phyloP scores from a whole-genome alignment of 2,797 vertebrate species.

The Brotula barbata region DNA sequence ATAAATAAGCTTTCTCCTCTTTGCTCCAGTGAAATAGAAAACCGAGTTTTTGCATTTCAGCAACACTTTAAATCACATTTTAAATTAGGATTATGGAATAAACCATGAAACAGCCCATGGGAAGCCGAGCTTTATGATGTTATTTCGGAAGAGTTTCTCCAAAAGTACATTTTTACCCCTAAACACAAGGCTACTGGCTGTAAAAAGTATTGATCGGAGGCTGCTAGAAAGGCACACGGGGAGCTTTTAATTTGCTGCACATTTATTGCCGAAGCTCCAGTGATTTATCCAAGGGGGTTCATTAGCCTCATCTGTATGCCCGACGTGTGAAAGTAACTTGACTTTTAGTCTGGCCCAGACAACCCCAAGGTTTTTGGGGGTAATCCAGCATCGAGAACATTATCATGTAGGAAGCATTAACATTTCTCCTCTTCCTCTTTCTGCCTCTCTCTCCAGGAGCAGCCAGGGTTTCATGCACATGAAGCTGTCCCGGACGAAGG shows the following conservation, averaged over 20 bases:
- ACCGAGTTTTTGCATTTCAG: not conserved
- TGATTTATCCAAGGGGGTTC: slow-evolving; percentile 66
- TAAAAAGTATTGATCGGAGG: slow-evolving; percentile 65
- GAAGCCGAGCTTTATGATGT: slow-evolving; percentile 10
- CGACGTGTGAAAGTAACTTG: slow-evolving; percentile 52
- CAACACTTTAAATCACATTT: slow-evolving; percentile 26
- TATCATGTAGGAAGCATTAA: slow-evolving; percentile 28
- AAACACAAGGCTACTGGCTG: slow-evolving; percentile 61
- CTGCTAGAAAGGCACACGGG: slow-evolving; percentile 38
- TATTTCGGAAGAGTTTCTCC: slow-evolving; percentile 16
- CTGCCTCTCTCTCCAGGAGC: slow-evolving; percentile 82
- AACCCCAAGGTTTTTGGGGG: slow-evolving; percentile 43
- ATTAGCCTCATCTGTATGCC: slow-evolving; percentile 62
- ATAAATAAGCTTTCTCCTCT: slow-evolving; percentile 12
- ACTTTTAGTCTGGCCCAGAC: slow-evolving; percentile 55
- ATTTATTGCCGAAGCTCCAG: slow-evolving; percentile 70
- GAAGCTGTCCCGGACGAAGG: slow-evolving; percentile 95
- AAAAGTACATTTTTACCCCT: slow-evolving; percentile 46
- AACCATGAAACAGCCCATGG: not conserved
- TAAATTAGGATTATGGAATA: slow-evolving; percentile 15
- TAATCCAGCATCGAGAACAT: slow-evolving; percentile 57
- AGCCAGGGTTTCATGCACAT: slow-evolving; percentile 99
- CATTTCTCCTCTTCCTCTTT: slow-evolving; percentile 18
- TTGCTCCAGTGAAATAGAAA: slow-evolving; percentile 15
- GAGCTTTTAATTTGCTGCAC: slow-evolving; percentile 73